Evolutionary conservation across 2,113 vertebrate genomes (phyloP).

Genomic region (Ptychochromis oligacanthus): DNA sequence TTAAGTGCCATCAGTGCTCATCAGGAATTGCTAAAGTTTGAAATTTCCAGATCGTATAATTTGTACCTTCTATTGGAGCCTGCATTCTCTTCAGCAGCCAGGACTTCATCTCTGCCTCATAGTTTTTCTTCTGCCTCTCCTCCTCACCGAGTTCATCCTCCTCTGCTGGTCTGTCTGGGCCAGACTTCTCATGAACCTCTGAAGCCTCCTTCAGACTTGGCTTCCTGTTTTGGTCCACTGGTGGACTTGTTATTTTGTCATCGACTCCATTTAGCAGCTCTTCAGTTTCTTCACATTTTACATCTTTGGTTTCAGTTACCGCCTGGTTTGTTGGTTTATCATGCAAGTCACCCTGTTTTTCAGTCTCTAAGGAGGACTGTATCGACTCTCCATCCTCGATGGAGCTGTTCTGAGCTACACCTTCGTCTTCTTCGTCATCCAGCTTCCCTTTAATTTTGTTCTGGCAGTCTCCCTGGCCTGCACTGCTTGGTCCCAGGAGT

Average conservation of each 20-base stretch:
- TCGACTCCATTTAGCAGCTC: slow-evolving; percentile 34
- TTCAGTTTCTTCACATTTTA: slow-evolving; percentile 29
- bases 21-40: not conserved
- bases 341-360: slow-evolving; percentile 13
- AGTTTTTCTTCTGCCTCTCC: slow-evolving; percentile 78
- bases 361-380: slow-evolving; percentile 44
- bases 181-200: slow-evolving; percentile 53
- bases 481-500: slow-evolving; percentile 2
- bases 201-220: slow-evolving; percentile 62
- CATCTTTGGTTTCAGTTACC: slow-evolving; percentile 50
- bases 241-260: not conserved
- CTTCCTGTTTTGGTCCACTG: slow-evolving; percentile 50
- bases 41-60: not conserved
- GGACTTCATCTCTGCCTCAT: slow-evolving; percentile 84
- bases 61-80: slow-evolving; percentile 93
- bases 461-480: not conserved
- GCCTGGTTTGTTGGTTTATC: slow-evolving; percentile 16
- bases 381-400: slow-evolving; percentile 61
- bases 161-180: slow-evolving; percentile 64
- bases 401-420: slow-evolving; percentile 64
- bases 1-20: not conserved
- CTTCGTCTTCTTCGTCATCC: slow-evolving; percentile 70
- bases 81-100: slow-evolving; percentile 96
- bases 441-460: slow-evolving; percentile 51
- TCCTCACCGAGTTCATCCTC: slow-evolving; percentile 56